A percentile compares a stretch with the other conserved stretches of the same genome.
Conservation (phyloP, 2,888 invertebrate species). For the Tholera decimalis region DNA sequence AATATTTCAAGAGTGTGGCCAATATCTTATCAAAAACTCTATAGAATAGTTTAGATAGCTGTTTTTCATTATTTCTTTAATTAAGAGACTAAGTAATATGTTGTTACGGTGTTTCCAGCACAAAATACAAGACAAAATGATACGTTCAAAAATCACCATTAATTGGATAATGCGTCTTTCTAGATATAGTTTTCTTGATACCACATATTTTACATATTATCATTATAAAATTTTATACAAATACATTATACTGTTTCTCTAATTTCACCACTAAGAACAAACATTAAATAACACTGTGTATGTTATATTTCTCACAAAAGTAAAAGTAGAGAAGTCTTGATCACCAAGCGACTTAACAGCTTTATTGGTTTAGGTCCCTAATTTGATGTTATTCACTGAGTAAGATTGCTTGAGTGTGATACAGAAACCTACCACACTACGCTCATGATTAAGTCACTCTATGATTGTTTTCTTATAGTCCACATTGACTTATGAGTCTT, state of each 20-base stretch:
- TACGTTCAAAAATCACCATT: neutral
- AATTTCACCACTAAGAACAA: neutral
- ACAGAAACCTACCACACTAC: neutral
- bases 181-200: no score
- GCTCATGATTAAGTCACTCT: neutral
- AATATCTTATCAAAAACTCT: slow-evolving; percentile 44
- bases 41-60: slow-evolving; percentile 18
- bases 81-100: neutral
- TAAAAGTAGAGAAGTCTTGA: neutral
- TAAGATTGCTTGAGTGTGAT: no score
- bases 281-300: no score
- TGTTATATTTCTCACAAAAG: neutral
- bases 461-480: neutral
- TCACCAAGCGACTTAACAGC: neutral
- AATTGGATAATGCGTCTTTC: no score
- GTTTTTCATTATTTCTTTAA: slow-evolving; percentile 5
- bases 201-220: neutral
- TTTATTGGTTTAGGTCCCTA: neutral
- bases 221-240: neutral
- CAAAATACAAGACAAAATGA: neutral
- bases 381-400: neutral
- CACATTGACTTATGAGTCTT: neutral
- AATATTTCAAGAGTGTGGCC: slow-evolving; percentile 12
- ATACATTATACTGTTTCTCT: neutral
- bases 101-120: neutral